phyloP scores from a whole-genome alignment of 2,888 invertebrate species.

The Eupithecia exiguata region DNA sequence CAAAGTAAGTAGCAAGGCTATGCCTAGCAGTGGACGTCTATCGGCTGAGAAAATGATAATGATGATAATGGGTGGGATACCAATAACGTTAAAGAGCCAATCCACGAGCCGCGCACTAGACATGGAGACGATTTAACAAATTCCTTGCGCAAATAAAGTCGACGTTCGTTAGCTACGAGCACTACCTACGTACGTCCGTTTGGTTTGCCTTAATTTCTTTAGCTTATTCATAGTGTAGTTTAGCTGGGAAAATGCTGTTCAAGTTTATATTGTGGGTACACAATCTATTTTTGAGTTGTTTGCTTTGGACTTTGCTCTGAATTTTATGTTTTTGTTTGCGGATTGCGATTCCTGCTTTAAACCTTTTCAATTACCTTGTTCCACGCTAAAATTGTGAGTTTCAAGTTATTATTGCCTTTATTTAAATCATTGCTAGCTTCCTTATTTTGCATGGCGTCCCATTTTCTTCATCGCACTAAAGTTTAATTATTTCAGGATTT shows the following conservation, averaged over 20 bases:
- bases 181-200: conserved; percentile 30
- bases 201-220: conserved; percentile 45
- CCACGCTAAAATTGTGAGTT: not conserved
- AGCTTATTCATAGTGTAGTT: conserved; percentile 38
- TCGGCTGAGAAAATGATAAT: too few species aligned
- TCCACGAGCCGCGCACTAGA: conserved; percentile 13
- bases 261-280: conserved; percentile 34
- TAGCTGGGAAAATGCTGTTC: conserved; percentile 35
- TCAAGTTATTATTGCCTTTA: not conserved
- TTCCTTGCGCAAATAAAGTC: conserved; percentile 50
- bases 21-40: too few species aligned
- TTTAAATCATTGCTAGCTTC: not conserved
- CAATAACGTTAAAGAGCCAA: conserved; percentile 5
- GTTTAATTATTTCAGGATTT: conserved; percentile 46
- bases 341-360: not conserved
- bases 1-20: too few species aligned
- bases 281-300: conserved; percentile 18
- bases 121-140: conserved; percentile 47
- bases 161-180: conserved; percentile 43
- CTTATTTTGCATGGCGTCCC: not conserved
- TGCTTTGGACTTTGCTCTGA: conserved; percentile 45
- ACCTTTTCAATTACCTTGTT: not conserved
- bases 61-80: not conserved
- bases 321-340: not conserved
- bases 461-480: not conserved